Evolutionary conservation across 1,140 invertebrate genomes (phyloP), one percentile per base, ranked within the genome.

Genomic region (Apis cerana): DNA sequence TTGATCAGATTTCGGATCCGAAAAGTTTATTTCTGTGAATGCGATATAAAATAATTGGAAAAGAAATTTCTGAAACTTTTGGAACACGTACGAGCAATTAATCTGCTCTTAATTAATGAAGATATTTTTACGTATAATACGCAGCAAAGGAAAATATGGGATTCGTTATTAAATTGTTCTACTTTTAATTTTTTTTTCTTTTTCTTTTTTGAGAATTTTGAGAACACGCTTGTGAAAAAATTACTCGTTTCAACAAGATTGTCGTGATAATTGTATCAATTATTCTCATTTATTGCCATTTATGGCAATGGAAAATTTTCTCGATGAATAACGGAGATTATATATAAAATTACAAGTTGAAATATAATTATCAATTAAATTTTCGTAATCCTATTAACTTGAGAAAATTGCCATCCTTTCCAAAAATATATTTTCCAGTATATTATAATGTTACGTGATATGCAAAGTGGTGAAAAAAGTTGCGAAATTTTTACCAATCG

Each of bases 21-120:
- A 33, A 83, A 85, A 77, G 21, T 83, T 27, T 76, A 59, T 64
- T 58, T 48, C 11, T 43, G 50, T 8, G 9, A 1, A 17, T 43
- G 67, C 12, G 21, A 62, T 64, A 69, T 64, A 69, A 82, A 84
- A 11, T 17, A 61, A 33, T 52, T 23, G 13, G 64, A 48, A 58
- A 21, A 13, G 59, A 52, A 43, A 1, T 27, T 43, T 11, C 21
- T 58, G 21, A 69, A 70, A 58, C 48, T 85, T 64, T 70, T 50
- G 50, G 1, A 12, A 19, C 64, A 54, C 23, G 7, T 27, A 33
- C 27, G 13, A 72, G 70, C 27, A 56, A 72, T 72, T 58, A 72
- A 21, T 13, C 68, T 17, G 1, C 48, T 27, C 27, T 27, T 27
- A 27, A 27, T 27, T 27, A 27, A 13, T 5, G 48, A 1, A 50